Base-by-base conservation (phyloP, 2,797 vertebrate genomes). In the Halcyon badia region DNA sequence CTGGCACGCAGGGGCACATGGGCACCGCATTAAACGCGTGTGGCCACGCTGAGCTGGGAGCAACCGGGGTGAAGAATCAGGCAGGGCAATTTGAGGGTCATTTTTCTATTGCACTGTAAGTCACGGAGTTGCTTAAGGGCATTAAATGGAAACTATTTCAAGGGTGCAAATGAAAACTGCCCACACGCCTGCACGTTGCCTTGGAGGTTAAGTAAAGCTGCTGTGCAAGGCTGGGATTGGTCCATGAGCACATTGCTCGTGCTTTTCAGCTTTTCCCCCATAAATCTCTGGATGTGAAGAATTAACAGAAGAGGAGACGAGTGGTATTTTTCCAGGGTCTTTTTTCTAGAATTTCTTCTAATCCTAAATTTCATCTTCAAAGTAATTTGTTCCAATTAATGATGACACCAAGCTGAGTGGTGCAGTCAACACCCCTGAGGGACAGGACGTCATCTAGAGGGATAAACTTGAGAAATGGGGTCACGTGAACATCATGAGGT, bases 1-100 rank as follows among this genome's bases (percentile, higher is more conserved):
- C 64, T 58, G 57, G 89, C 81, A 88, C 78, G 42, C 65, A 90
- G 21, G 89, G 94, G 92, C 95, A 96, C 62, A 80, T 39, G 94
- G 89, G 54, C 57, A 68, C 83, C 87, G 30, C 76, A 31, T 26
- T 26, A 54, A 33, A 89, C n/a, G 64, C 4, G 1, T 8, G 0
- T 10, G 51, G 90, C 81, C 85, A 77, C 0, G 0, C 48, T 11
- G 6, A 69, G 81, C 73, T 5, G 51, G 49, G 71, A 84, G 90
- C 44, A 18, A 78, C 4, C 3, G 20, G n/a, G 25, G 39, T 14
- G 44, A 84, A 78, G 41, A 51, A 58, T 30, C 71, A 41, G 31
- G 42, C 35, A 19, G 60, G 39, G 58, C 57, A 69, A 20, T 11
- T 4, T 35, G 25, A 20, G 49, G 42, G 30, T 68, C 71, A 49